A percentile compares a stretch with the other conserved stretches of the same genome.
Evolutionary conservation across 2,113 vertebrate species (phyloP).

Genomic region (Bambusicola thoracicus): DNA sequence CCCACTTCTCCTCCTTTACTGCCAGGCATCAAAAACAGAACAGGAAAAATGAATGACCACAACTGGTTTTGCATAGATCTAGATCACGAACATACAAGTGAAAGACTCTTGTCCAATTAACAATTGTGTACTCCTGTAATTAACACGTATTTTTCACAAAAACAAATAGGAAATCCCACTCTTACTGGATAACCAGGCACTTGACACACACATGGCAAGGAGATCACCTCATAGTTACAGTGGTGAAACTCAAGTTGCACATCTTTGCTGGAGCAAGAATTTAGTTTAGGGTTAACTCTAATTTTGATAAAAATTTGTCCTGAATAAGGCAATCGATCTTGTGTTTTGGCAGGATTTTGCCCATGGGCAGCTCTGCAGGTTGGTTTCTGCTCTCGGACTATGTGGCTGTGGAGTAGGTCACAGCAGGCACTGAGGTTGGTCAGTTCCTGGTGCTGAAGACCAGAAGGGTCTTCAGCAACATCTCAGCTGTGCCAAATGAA

Average conservation of each 20-base stretch:
- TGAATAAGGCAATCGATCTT: background rate
- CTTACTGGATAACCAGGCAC: background rate
- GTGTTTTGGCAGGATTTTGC: background rate
- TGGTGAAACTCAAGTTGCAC: background rate
- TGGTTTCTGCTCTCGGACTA: background rate
- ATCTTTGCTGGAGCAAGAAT: background rate
- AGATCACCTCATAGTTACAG: rapidly evolving
- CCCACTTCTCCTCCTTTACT: background rate
- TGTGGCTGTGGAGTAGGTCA: background rate
- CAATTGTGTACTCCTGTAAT: background rate
- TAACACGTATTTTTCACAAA: background rate
- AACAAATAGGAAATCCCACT: background rate
- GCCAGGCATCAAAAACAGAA: background rate
- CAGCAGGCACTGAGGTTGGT: rapidly evolving
- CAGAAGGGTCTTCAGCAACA: background rate
- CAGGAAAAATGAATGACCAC: background rate
- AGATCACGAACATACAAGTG: background rate
- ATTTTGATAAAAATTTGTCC: background rate
- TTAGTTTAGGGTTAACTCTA: background rate
- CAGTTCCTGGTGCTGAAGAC: background rate
- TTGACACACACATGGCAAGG: rapidly evolving
- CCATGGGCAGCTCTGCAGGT: background rate
- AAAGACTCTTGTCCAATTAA: background rate
- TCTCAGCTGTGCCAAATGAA: background rate
- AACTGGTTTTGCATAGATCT: background rate